Base-by-base conservation (phyloP, 1,140 invertebrate genomes). In the Leptestheria dahalacensis region DNA sequence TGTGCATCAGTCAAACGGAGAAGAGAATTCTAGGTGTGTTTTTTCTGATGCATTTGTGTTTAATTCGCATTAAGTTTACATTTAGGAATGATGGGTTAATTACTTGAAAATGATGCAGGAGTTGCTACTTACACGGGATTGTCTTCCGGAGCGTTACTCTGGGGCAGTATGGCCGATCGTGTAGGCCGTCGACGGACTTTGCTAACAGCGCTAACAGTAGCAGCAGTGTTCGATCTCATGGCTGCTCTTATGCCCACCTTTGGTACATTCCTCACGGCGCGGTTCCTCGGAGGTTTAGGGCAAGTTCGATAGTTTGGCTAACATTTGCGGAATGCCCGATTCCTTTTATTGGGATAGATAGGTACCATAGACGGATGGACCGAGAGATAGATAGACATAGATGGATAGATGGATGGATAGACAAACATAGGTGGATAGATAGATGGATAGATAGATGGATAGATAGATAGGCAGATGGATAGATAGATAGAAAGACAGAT, bases 161-260 rank as follows among this genome's bases (percentile, higher is more conserved):
- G 85, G 84, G 85, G 85, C 2, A 80, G 79, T 33, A 68, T 88
- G 20, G 81, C 81, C 0, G 84, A 85, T 67, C 73, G 79, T 15
- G 70, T 81, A 24, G 82, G 85, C 2, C 74, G 85, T 11, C 71
- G 82, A 18, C 68, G 77, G 28, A 77, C 84, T 9, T 70, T 87
- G 47, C 71, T 86, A 25, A 84, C 82, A 1, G 84, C 83, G 21
- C 77, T 87, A 59, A 78, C 81, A 0, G 81, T 87, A 20, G 84
- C 85, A 67, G 79, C 79, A 2, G 71, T 87, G 0, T 87, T 86
- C 67, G 83, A 80, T 23, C 72, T 83, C 2, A 78, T 82, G 1
- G 84, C 85, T 0, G 83, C 84, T 10, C 80, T 86, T 62, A 84
- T 86, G 78, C 86, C 86, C 33, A 83, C 82, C 0, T 88, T 85